Base-by-base conservation (phyloP, 2,888 invertebrate genomes). In the Nomada lathburiana region DNA sequence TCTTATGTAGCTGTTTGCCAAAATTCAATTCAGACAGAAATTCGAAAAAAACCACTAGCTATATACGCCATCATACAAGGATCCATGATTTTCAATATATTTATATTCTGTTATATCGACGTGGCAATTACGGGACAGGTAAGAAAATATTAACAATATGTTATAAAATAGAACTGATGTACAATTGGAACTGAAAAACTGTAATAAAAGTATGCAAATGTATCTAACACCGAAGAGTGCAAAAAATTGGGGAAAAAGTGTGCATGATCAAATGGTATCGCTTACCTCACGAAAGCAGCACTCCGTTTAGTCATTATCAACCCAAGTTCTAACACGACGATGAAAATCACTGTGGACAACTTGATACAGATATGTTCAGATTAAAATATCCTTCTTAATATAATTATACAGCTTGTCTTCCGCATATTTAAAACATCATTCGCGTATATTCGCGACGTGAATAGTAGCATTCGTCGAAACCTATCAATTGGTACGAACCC, bases 51-150 rank as follows among this genome's bases (percentile, higher is more conserved):
- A 50, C 47, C 47, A 13, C 2, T 65, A 50, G 11, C 23, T 1
- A 36, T 55, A 2, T 83, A 72, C 13, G 23, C 11, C 16, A 60
- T 80, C 29, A 0, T 86, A 11, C 76, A 77, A 5, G 55, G 88
- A 20, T 90, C 92, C 1, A 92, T 91, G 79, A 88, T 83, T 5
- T 91, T 92, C 50, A 92, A 92, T 76, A 91, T 92, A 69, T 91
- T 91, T 42, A 90, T 93, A 86, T 91, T 91, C 75, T 92, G 92
- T 62, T 91, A 89, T 71, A 92, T 92, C 64, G 87, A 84, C 2
- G 87, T 89, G 50, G 73, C 63, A 57, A 50, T 89, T 9, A 63
- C 79, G 2, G 84, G 81, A n/a, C 82, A 88, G 88, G 89, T 88
- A 88, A 74, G 55, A 16, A 2, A 47, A 1, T 2, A 2, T 11